Conservation (phyloP, 2,113 vertebrate species). For the Agapornis roseicollis region DNA sequence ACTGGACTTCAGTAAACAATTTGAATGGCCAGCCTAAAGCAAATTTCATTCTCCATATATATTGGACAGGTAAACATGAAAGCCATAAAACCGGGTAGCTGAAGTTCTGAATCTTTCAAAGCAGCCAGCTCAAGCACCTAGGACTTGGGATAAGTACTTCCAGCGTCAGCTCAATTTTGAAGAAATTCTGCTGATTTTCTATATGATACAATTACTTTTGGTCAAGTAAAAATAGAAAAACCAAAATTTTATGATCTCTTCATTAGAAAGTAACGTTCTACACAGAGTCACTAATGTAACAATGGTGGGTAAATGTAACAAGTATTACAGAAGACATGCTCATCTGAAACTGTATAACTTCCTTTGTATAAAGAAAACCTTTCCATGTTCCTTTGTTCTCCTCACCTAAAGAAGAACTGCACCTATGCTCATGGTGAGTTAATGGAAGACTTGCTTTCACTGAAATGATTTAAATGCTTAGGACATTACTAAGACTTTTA, state of each 20-base stretch:
- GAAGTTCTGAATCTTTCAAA: background rate
- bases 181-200: background rate
- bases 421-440: background rate
- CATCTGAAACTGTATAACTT: background rate
- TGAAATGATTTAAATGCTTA: background rate
- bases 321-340: background rate
- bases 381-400: background rate
- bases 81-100: background rate
- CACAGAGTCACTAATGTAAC: background rate
- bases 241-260: background rate
- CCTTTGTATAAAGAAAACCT: background rate
- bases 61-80: background rate
- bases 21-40: background rate
- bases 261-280: background rate
- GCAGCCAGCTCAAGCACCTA: background rate
- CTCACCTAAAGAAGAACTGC: background rate
- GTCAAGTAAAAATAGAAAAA: background rate
- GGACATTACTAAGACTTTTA: background rate
- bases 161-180: background rate
- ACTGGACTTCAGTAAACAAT: background rate
- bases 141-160: background rate
- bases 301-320: background rate
- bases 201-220: background rate
- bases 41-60: background rate
- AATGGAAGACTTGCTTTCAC: background rate